phyloP scores from a whole-genome alignment of 2,113 vertebrate genomes.

The Daboia siamensis region DNA sequence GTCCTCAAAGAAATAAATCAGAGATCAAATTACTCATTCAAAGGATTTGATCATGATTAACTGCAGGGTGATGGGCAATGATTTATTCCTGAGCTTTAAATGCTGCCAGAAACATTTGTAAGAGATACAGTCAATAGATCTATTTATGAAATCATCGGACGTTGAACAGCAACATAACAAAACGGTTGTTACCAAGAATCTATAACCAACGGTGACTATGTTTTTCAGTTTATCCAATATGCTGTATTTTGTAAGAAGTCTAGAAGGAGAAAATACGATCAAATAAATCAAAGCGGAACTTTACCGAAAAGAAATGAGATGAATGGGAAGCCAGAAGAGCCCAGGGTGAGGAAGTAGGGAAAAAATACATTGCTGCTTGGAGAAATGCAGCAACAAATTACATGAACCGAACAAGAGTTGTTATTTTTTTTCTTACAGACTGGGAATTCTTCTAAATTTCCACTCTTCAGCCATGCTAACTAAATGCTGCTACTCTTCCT shows the following conservation, averaged over 20 bases:
- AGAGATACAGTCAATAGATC: background rate
- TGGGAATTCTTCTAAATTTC: background rate
- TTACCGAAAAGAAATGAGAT: conserved; percentile 25
- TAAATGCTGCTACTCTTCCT: conserved; percentile 25
- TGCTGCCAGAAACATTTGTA: background rate
- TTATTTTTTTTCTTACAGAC: background rate
- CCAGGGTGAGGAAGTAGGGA: background rate
- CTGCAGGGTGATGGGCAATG: background rate
- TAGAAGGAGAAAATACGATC: conserved; percentile 27
- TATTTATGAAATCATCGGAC: conserved; percentile 11
- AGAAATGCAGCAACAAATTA: conserved; percentile 30
- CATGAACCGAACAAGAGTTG: background rate
- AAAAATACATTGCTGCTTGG: background rate
- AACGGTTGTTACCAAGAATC: conserved; percentile 16
- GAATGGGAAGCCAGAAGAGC: conserved; percentile 6
- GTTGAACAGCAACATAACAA: background rate
- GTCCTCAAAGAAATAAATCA: background rate
- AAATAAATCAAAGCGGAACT: conserved; percentile 26
- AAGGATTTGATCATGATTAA: conserved; percentile 13
- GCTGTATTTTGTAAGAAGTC: conserved; percentile 22
- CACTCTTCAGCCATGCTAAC: background rate
- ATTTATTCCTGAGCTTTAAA: conserved; percentile 1
- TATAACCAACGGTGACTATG: conserved; percentile 14
- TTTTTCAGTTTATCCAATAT: conserved; percentile 2
- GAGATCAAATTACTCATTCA: background rate